Evolutionary conservation across 1,140 invertebrate species (phyloP).

Genomic region (Atta colombica): DNA sequence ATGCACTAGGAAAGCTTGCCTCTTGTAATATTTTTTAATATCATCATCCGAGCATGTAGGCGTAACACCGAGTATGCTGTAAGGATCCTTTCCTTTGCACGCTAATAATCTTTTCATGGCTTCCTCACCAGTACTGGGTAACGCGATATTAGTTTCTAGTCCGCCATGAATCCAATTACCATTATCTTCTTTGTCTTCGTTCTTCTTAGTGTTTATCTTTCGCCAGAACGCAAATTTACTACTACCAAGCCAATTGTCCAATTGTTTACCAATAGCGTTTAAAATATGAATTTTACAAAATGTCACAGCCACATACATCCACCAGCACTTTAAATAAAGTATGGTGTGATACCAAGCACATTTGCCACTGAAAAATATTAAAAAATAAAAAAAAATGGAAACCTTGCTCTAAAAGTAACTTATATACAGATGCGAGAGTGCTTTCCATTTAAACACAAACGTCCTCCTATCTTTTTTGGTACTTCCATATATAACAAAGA

Average conservation of each 20-base stretch:
- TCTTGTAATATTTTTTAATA: constrained; percentile 97
- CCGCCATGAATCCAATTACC: constrained; percentile 87
- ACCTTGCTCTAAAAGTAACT: not conserved
- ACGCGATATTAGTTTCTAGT: constrained; percentile 92
- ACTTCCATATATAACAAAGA: too few relatives aligned
- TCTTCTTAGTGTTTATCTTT: constrained; percentile 88
- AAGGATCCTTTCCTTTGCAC: constrained; percentile 98
- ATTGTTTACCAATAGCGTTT: constrained; percentile 86
- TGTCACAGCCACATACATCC: constrained; percentile 79
- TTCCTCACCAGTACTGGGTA: constrained; percentile 96
- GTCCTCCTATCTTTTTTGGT: too few relatives aligned
- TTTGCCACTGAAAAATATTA: constrained; percentile 80
- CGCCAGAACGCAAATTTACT: constrained; percentile 89
- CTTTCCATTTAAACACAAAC: too few relatives aligned
- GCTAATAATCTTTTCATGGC: constrained; percentile 96
- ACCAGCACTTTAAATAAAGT: constrained; percentile 84
- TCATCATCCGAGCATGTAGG: constrained; percentile 96
- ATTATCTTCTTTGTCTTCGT: constrained; percentile 83
- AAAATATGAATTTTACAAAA: constrained; percentile 84
- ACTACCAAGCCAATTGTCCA: constrained; percentile 88
- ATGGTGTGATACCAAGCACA: constrained; percentile 83
- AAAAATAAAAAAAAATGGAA: not conserved
- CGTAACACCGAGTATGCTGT: constrained; percentile 95
- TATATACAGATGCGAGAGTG: not conserved
- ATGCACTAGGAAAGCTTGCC: constrained; percentile 97